These are phyloP conservation scores for Cebus imitator DNA, from an alignment of 2,113 vertebrate species.

Conservation along the genomic window DNA sequence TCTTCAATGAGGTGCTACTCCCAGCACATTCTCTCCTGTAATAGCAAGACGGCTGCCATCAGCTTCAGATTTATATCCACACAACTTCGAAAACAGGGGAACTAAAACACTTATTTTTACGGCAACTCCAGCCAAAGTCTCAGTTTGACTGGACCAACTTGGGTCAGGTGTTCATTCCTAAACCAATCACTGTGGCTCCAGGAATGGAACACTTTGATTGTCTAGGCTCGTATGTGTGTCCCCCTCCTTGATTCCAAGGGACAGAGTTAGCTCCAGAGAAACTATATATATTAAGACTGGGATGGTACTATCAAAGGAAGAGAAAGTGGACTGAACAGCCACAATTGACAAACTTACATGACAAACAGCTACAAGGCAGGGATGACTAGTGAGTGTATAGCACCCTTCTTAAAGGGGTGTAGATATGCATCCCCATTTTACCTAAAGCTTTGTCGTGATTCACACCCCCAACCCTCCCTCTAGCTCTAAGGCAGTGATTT, in stretches of 20 bases:
- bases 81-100: background rate
- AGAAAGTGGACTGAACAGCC: background rate
- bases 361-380: background rate
- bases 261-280: background rate
- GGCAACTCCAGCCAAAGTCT: background rate
- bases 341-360: background rate
- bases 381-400: background rate
- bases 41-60: background rate
- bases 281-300: background rate
- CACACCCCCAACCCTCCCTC: background rate
- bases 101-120: background rate
- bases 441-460: background rate
- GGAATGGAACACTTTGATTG: background rate
- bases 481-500: background rate
- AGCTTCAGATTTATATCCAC: background rate
- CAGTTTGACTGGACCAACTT: background rate
- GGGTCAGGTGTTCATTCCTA: background rate
- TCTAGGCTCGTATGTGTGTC: background rate
- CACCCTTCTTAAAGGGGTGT: background rate
- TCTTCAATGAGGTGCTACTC: background rate
- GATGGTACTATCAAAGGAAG: background rate
- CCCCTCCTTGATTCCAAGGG: background rate
- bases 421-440: background rate
- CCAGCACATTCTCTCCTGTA: background rate
- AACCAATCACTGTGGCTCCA: conserved; percentile 3